Conservation (phyloP, 1,140 invertebrate species). For the Aricia agestis region DNA sequence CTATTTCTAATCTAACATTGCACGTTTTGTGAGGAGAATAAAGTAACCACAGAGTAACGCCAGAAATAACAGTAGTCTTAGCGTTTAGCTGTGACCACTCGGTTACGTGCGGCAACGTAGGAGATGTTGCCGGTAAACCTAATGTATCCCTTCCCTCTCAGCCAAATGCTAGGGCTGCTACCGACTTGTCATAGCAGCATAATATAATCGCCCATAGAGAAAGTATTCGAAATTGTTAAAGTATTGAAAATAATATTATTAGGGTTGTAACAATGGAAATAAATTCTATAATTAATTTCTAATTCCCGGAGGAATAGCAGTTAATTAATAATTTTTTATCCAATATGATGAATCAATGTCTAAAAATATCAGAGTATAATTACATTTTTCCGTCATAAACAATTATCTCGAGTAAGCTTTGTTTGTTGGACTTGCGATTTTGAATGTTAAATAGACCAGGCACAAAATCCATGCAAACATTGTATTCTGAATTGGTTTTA, state of each 20-base stretch:
- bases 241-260: constrained; percentile 28
- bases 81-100: constrained; percentile 19
- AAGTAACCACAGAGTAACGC: constrained; percentile 1
- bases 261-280: constrained; percentile 19
- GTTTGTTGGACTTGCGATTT: constrained; percentile 16
- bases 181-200: constrained; percentile 30
- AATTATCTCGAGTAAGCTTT: constrained; percentile 30
- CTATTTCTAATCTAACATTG: neutral
- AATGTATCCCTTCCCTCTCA: neutral
- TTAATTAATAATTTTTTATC: constrained; percentile 31
- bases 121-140: neutral
- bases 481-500: constrained; percentile 24
- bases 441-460: constrained; percentile 32
- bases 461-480: constrained; percentile 38
- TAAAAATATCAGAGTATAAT: constrained; percentile 16
- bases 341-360: constrained; percentile 30
- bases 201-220: constrained; percentile 34
- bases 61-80: neutral
- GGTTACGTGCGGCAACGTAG: neutral
- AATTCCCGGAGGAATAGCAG: constrained; percentile 24
- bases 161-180: neutral
- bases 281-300: constrained; percentile 21
- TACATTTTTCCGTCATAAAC: constrained; percentile 23
- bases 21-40: neutral
- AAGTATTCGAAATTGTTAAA: constrained; percentile 35